phyloP scores from a whole-genome alignment of 2,888 invertebrate genomes.

The Hyppa rectilinea region DNA sequence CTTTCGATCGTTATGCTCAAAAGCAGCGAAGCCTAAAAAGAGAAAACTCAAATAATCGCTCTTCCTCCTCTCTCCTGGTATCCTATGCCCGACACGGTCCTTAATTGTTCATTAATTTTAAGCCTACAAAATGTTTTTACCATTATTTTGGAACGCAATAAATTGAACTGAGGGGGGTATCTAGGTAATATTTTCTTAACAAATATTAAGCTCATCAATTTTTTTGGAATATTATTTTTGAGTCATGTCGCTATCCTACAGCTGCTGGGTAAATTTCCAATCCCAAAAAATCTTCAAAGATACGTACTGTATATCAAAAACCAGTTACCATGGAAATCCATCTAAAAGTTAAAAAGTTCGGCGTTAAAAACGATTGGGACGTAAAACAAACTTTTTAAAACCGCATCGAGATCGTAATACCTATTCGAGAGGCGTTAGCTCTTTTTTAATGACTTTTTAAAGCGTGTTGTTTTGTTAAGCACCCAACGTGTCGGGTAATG shows the following conservation, averaged over 20 bases:
- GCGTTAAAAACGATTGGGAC: conserved; percentile 28
- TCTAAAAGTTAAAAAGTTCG: conserved; percentile 15
- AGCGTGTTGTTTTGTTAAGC: conserved; percentile 39
- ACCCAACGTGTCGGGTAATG: conserved; percentile 28
- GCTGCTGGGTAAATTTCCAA: background rate
- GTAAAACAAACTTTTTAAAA: conserved; percentile 39
- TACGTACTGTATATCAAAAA: conserved; percentile 16
- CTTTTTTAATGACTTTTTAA: conserved; percentile 43
- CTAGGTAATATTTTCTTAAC: background rate
- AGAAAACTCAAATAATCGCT: too few relatives aligned
- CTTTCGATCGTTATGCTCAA: background rate
- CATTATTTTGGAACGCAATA: too few relatives aligned
- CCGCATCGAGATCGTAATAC: conserved; percentile 32
- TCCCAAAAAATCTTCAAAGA: background rate
- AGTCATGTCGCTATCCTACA: background rate
- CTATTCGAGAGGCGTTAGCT: conserved; percentile 26
- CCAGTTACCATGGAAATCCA: conserved; percentile 10
- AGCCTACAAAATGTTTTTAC: too few relatives aligned
- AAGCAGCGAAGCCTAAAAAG: background rate
- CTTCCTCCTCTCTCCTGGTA: too few relatives aligned
- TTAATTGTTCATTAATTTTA: too few relatives aligned
- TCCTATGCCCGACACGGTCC: too few relatives aligned
- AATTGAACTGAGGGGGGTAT: too few relatives aligned
- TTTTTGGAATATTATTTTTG: background rate
- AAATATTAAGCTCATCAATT: background rate